Evolutionary conservation across 37 sponge, comb jelly and placozoan genomes (phyloP).

Genomic region (Tethya wilhelma): DNA sequence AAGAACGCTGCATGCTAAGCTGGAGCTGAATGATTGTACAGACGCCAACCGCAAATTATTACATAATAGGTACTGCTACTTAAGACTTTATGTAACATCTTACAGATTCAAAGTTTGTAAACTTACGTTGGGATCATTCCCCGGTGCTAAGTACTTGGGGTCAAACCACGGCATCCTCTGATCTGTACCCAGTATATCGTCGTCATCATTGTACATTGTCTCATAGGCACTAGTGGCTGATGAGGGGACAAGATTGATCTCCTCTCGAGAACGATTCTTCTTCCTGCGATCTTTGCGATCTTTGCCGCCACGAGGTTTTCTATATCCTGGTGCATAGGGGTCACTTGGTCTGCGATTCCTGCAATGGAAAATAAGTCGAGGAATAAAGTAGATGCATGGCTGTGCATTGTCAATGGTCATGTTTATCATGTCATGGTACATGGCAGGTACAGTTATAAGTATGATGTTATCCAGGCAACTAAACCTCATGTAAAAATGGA

Average conservation of each 20-base stretch:
- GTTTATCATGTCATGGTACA: background rate
- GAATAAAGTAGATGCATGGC: background rate
- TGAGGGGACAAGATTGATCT: background rate
- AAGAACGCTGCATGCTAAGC: too few relatives aligned
- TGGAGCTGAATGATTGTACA: too few relatives aligned
- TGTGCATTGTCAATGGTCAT: background rate
- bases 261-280: background rate
- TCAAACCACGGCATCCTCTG: slow-evolving; percentile 77
- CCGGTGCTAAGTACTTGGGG: slow-evolving; percentile 50
- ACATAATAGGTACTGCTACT: too few relatives aligned
- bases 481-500: too few relatives aligned
- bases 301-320: background rate
- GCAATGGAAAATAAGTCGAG: background rate
- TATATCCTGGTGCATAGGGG: slow-evolving; percentile 4
- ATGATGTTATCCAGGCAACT: too few relatives aligned
- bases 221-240: slow-evolving; percentile 38
- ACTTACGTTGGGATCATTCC: slow-evolving; percentile 11
- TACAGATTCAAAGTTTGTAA: background rate
- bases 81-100: slow-evolving; percentile 3
- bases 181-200: slow-evolving; percentile 39
- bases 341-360: slow-evolving; percentile 21
- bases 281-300: background rate
- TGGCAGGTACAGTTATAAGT: too few relatives aligned
- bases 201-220: slow-evolving; percentile 68
- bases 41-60: too few relatives aligned